Evolutionary conservation across 2,888 invertebrate species (phyloP), one percentile per base, ranked within the genome.

Genomic region (Drosophila emarginata): DNA sequence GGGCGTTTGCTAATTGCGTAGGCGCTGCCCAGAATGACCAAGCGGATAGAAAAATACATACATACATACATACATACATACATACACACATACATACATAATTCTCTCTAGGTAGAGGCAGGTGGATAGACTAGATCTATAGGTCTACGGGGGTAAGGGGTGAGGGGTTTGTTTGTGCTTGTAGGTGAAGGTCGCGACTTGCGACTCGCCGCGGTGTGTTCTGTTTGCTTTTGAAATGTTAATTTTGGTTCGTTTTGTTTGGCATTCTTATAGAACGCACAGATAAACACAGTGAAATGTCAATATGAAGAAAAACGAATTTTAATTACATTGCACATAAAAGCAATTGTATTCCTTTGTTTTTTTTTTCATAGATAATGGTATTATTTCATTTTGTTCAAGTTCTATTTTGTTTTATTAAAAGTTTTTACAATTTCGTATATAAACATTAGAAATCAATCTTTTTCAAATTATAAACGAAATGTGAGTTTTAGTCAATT

Each of bases 1-100:
- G 73, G 77, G 77, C 76, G 76, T 32, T 64, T 67, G 74, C 77
- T 87, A 81, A 83, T 85, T 85, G 82, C 86, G 87, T 83, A 79
- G 88, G 86, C 76, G 85, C 67, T 76, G 78, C 62, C 68, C 78
- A 72, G 85, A 74, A 84, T 87, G 77, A 72, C 72, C 79, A 84
- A 84, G 65, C 79, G 72, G 73, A 68, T 63, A 23, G 36, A 14
- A 2, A 53, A 37, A 40, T 21, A 28, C 54, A 28, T 26, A 54
- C 0, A 54, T 40, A 36, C 2, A 26, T 28, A 32, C 3, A 3
- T 11, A 45, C 18, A 18, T 11, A 15, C 15, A 7, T 2, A 45
- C 4, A 18, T 0, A 18, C 15, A 11, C 18, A 45, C 11, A 45
- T 45, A 18, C 15, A 45, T 4, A 45, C 18, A 18, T 45, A 45